Evolutionary conservation across 2,113 vertebrate species (phyloP).

Genomic region (Callionymus lyra): DNA sequence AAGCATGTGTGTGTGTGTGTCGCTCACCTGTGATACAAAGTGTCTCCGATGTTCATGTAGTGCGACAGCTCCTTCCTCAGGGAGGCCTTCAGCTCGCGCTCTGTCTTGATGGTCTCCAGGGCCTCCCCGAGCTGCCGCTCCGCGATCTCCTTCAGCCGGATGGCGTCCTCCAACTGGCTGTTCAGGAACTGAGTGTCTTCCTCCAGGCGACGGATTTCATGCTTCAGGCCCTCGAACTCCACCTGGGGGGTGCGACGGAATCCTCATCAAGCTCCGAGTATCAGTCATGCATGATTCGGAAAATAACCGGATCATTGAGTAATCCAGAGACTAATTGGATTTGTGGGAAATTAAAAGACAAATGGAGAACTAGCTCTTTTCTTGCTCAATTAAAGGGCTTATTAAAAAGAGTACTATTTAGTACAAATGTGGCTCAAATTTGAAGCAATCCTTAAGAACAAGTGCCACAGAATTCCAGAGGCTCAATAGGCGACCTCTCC

Average conservation of each 20-base stretch:
- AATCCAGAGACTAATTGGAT: too few species aligned
- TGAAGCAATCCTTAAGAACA: too few species aligned
- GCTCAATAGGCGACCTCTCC: too few species aligned
- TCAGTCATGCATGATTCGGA: too few species aligned
- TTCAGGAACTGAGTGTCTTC: conserved; percentile 93
- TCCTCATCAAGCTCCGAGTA: too few species aligned
- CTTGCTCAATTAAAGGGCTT: too few species aligned
- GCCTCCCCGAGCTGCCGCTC: conserved; percentile 92
- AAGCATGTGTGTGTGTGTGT: background rate
- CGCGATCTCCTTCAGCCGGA: conserved; percentile 90
- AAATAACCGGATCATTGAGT: too few species aligned
- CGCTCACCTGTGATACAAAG: conserved; percentile 57
- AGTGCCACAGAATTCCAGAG: too few species aligned
- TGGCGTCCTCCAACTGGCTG: conserved; percentile 93
- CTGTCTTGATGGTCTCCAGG: conserved; percentile 90
- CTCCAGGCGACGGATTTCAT: conserved; percentile 92
- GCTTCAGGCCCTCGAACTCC: conserved; percentile 96
- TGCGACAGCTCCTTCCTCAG: conserved; percentile 93
- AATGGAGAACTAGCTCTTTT: too few species aligned
- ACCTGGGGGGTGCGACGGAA: conserved; percentile 66
- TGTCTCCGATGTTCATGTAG: conserved; percentile 95
- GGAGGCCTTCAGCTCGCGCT: conserved; percentile 91
- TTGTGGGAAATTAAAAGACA: too few species aligned
- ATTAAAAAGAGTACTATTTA: too few species aligned
- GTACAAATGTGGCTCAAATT: too few species aligned